Base-by-base conservation (phyloP, 2,888 invertebrate species). In the Apoderus coryli region DNA sequence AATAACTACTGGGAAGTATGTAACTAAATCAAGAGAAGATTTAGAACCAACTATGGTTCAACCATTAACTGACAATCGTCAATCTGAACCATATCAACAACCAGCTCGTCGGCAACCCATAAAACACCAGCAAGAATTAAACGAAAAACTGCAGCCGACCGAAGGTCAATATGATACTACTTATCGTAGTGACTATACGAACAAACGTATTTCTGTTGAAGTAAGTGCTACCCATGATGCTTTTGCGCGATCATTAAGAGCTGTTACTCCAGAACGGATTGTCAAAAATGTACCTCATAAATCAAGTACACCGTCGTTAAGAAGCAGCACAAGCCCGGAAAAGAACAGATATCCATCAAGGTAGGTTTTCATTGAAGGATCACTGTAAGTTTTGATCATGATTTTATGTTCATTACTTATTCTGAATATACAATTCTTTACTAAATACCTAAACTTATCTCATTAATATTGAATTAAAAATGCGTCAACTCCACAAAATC, bases 211-310 rank as follows among this genome's bases (percentile, higher is more conserved):
- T 12, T 72, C 69, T 40, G 66, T 67, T 22, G 76, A 76, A 32
- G 63, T 67, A 44, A 78, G 77, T 48, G 72, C 79, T 1, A 68
- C 76, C 2, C 81, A 81, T 47, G 73, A 78, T 41, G 77, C 77
- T 1, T 81, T 80, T 63, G 80, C 76, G 0, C 69, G 75, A 33
- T 74, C 78, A 4, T 57, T 81, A 26, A 65, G 81, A 15, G 65
- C 75, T 35, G 68, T 72, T 19, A 73, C 72, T 29, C 72, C 73
- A 2, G 61, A 67, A 25, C 56, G 64, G 33, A 44, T 40, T 31
- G 26, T 26, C n/a, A 38, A 29, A 30, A 22, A 30, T 23, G 25
- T 32, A 4, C 35, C 40, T 1, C 64, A 24, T 56, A 4, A 65
- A 67, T 37, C 65, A 14, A 44, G 65, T n/a, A 67, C 69, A 1